These are phyloP conservation scores for Alviniconcha strummeri DNA, from an alignment of 2,888 invertebrate species.

Conservation along the genomic window DNA sequence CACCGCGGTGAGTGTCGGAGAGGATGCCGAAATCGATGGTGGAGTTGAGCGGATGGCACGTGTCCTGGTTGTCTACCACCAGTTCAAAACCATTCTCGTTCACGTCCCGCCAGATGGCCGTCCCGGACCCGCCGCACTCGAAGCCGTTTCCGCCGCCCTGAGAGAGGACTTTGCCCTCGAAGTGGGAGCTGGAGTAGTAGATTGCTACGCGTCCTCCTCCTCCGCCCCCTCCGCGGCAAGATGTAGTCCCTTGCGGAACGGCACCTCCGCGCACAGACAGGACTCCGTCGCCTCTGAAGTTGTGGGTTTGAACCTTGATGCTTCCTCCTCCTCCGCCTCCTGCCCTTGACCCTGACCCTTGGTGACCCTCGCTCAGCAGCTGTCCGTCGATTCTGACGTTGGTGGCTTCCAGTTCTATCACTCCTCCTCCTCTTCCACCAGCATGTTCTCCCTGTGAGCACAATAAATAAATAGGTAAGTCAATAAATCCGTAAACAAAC, in stretches of 20 bases:
- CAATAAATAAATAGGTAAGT: too few species aligned
- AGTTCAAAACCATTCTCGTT: conserved; percentile 39
- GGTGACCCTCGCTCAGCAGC: conserved; percentile 45
- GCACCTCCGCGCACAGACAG: conserved; percentile 50
- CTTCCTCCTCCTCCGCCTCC: conserved; percentile 63
- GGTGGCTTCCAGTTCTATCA: conserved; percentile 48
- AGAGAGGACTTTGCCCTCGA: conserved; percentile 46
- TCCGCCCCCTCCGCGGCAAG: conserved; percentile 61
- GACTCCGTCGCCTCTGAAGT: conserved; percentile 46
- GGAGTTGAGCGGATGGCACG: conserved; percentile 47
- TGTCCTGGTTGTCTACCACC: conserved; percentile 53
- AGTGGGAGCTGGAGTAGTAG: conserved; percentile 44
- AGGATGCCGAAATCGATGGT: conserved; percentile 51
- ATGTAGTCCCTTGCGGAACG: conserved; percentile 35
- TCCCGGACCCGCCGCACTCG: conserved; percentile 64
- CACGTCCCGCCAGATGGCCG: conserved; percentile 45
- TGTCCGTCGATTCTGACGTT: conserved; percentile 44
- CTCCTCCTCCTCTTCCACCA: conserved; percentile 58
- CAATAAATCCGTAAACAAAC: too few species aligned
- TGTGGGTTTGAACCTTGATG: conserved; percentile 46
- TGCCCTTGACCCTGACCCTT: conserved; percentile 48
- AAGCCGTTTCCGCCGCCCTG: conserved; percentile 52
- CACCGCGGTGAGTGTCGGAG: conserved; percentile 49
- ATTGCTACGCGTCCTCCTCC: conserved; percentile 59
- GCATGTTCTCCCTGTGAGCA: conserved; percentile 20